A percentile compares a stretch with the other conserved stretches of the same genome.
Evolutionary conservation across 2,888 invertebrate genomes (phyloP).

Genomic region (Parasteatoda lunata): DNA sequence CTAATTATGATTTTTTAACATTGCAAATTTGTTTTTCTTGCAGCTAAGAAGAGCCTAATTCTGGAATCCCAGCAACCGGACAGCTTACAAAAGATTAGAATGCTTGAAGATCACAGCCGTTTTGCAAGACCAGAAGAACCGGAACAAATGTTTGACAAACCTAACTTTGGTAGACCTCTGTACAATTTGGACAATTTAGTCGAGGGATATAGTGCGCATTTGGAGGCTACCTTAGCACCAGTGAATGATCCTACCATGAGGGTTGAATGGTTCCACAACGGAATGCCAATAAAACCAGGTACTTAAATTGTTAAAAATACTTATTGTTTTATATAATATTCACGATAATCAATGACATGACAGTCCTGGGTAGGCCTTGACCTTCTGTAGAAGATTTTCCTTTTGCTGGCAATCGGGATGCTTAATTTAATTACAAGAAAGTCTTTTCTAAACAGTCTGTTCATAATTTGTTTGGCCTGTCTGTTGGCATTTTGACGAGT

Average conservation of each 20-base stretch:
- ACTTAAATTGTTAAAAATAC: conserved; percentile 3
- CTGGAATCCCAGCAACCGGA: conserved; percentile 75
- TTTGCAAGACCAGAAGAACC: conserved; percentile 82
- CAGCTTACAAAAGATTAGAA: conserved; percentile 74
- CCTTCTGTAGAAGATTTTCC: too few relatives aligned
- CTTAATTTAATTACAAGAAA: too few relatives aligned
- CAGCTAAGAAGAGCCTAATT: conserved; percentile 73
- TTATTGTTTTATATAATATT: background rate
- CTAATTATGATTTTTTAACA: too few relatives aligned
- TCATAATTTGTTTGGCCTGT: too few relatives aligned
- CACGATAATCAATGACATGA: too few relatives aligned
- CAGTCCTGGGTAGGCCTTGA: too few relatives aligned
- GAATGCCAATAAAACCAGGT: conserved; percentile 88
- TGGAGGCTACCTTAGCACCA: conserved; percentile 95
- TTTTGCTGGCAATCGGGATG: too few relatives aligned
- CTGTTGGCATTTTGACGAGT: too few relatives aligned
- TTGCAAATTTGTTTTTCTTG: too few relatives aligned
- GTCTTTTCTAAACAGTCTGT: too few relatives aligned
- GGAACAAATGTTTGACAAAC: conserved; percentile 85
- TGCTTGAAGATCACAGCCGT: conserved; percentile 78
- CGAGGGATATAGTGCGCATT: conserved; percentile 90
- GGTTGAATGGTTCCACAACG: conserved; percentile 98
- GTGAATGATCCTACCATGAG: conserved; percentile 99
- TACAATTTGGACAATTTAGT: conserved; percentile 84
- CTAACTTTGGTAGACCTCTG: conserved; percentile 90